Evolutionary conservation across 2,888 invertebrate genomes (phyloP).

Genomic region (Heteromurus nitidus): DNA sequence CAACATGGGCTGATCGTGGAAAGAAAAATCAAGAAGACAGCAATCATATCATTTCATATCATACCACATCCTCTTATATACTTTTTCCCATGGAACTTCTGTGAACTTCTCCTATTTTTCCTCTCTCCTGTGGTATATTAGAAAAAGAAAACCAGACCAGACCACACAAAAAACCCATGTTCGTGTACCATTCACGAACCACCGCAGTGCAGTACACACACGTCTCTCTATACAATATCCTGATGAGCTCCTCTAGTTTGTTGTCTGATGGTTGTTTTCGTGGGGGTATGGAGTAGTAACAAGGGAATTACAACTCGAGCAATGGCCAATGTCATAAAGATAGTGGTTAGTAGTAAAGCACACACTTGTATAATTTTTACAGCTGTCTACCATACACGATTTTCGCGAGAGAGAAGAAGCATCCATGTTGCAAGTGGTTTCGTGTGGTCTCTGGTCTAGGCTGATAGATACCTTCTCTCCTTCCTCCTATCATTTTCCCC

Average conservation of each 20-base stretch:
- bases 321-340: constrained; percentile 19
- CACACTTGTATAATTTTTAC: constrained; percentile 12
- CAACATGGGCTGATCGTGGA: background rate
- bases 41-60: constrained; percentile 2
- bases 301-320: constrained; percentile 26
- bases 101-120: too few relatives aligned
- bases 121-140: background rate
- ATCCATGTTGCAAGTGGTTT: too few relatives aligned
- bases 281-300: constrained; percentile 5
- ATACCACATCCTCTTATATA: too few relatives aligned
- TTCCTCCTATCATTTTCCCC: constrained; percentile 1
- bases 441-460: too few relatives aligned
- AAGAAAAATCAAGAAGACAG: constrained; percentile 17
- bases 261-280: constrained; percentile 12
- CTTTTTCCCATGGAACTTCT: too few relatives aligned
- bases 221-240: background rate
- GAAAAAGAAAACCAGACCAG: background rate
- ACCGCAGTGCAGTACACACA: constrained; percentile 22
- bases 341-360: constrained; percentile 13
- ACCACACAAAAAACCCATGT: background rate
- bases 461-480: background rate
- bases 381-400: background rate
- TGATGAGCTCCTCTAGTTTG: background rate
- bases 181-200: background rate
- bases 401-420: too few relatives aligned